Evolutionary conservation across 2,888 invertebrate species (phyloP).

Genomic region (Phaedon cochleariae): DNA sequence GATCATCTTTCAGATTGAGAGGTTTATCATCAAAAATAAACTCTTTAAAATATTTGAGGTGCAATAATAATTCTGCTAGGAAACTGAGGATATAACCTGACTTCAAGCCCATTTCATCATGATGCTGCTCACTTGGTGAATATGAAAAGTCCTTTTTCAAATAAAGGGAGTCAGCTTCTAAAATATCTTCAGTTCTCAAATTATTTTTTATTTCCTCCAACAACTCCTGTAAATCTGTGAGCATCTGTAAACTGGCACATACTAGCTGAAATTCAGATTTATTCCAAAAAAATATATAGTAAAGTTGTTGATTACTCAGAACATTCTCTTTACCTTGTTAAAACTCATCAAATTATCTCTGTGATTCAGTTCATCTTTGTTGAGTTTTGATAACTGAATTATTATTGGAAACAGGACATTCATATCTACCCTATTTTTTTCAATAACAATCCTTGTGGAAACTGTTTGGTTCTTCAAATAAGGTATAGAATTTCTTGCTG

Average conservation of each 20-base stretch:
- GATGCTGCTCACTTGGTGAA: constrained; percentile 2
- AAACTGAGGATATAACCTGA: constrained; percentile 49
- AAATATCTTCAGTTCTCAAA: constrained; percentile 47
- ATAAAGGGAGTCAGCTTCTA: constrained; percentile 46
- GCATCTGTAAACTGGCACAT: constrained; percentile 41
- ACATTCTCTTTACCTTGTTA: constrained; percentile 41
- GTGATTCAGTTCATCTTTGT: constrained; percentile 39
- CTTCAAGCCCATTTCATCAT: constrained; percentile 51
- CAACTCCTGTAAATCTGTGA: constrained; percentile 47
- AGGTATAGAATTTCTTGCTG: constrained; percentile 41
- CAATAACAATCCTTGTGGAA: constrained; percentile 26
- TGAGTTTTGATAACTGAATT: constrained; percentile 42
- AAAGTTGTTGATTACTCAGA: too few relatives aligned
- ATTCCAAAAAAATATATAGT: neutral
- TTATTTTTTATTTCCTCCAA: constrained; percentile 45
- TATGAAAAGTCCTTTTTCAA: constrained; percentile 32
- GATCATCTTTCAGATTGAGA: constrained; percentile 19
- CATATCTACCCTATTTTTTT: constrained; percentile 39
- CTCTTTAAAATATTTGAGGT: constrained; percentile 41
- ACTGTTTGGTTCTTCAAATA: constrained; percentile 43
- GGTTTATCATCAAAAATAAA: constrained; percentile 27
- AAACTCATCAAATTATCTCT: constrained; percentile 35
- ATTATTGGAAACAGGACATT: constrained; percentile 45
- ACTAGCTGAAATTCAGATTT: constrained; percentile 42
- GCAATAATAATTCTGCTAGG: constrained; percentile 47